Percentiles rank a stretch among this genome's conserved stretches.
Evolutionary conservation across 2,113 vertebrate species (phyloP).

Genomic region (Caloenas nicobarica): DNA sequence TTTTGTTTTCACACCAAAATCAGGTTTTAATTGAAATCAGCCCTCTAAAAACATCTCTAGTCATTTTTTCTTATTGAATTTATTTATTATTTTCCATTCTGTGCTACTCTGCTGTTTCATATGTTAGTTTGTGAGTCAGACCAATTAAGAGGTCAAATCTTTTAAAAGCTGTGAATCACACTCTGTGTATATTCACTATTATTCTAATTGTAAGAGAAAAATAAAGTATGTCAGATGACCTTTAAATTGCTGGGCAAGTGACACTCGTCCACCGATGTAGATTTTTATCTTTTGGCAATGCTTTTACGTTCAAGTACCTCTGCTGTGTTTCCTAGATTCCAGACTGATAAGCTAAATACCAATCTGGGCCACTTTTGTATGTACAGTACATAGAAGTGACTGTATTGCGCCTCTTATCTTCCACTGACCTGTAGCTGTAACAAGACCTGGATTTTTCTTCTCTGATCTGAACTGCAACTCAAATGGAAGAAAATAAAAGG

Average conservation of each 20-base stretch:
- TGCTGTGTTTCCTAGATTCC: conserved; percentile 53
- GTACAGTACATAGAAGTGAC: conserved; percentile 6
- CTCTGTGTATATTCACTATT: background rate
- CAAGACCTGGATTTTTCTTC: conserved; percentile 37
- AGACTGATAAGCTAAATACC: conserved; percentile 57
- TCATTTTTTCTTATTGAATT: background rate
- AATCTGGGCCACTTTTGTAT: conserved; percentile 20
- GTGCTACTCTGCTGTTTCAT: background rate
- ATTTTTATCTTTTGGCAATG: conserved; percentile 62
- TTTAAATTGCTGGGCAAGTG: conserved; percentile 58
- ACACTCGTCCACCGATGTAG: conserved; percentile 8
- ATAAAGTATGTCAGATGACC: conserved; percentile 31
- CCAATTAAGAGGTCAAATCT: background rate
- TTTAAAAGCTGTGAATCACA: background rate
- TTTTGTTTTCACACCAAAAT: conserved; percentile 12
- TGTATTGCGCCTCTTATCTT: conserved; percentile 54
- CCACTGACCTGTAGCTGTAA: conserved; percentile 52
- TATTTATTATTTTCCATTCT: background rate
- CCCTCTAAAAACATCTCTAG: background rate
- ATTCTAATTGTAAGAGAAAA: conserved; percentile 37
- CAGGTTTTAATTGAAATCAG: conserved; percentile 16
- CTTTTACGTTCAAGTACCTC: conserved; percentile 63
- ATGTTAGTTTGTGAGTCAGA: background rate
- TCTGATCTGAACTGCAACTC: conserved; percentile 23
- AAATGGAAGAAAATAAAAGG: conserved; percentile 25